Evolutionary conservation across 2,888 invertebrate genomes (phyloP).

Genomic region (Apantesis nais): DNA sequence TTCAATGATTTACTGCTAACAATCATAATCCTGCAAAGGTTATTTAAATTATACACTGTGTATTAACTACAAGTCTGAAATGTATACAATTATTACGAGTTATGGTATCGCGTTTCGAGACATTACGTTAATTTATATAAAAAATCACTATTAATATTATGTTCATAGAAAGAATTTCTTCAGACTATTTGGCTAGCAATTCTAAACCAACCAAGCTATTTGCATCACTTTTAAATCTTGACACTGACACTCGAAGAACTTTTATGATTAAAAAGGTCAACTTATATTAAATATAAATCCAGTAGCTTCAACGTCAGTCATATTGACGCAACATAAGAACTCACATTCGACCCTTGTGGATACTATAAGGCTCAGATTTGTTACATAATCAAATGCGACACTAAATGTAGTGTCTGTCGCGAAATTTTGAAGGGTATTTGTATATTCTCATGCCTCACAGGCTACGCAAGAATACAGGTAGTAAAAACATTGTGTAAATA

Average conservation of each 20-base stretch:
- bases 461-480: conserved; percentile 20
- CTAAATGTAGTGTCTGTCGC: conserved; percentile 24
- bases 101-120: conserved; percentile 35
- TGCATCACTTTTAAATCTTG: conserved; percentile 25
- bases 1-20: conserved; percentile 27
- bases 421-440: conserved; percentile 10
- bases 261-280: conserved; percentile 19
- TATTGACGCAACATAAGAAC: not conserved
- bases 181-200: conserved; percentile 39
- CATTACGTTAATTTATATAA: conserved; percentile 23
- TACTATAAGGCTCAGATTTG: conserved; percentile 18
- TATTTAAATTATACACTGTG: conserved; percentile 18
- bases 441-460: conserved; percentile 12
- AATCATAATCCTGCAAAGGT: conserved; percentile 16
- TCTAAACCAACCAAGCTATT: conserved; percentile 36
- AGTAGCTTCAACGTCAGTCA: not conserved
- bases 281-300: conserved; percentile 19
- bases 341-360: no score
- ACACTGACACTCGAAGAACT: conserved; percentile 34
- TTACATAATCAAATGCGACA: conserved; percentile 43
- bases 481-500: conserved; percentile 30
- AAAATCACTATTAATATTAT: conserved; percentile 25
- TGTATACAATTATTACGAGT: conserved; percentile 21
- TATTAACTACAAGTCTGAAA: conserved; percentile 11
- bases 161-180: conserved; percentile 24